These are phyloP conservation scores for Drosophila demipolita DNA, from an alignment of 2,888 invertebrate genomes.

Conservation along the genomic window DNA sequence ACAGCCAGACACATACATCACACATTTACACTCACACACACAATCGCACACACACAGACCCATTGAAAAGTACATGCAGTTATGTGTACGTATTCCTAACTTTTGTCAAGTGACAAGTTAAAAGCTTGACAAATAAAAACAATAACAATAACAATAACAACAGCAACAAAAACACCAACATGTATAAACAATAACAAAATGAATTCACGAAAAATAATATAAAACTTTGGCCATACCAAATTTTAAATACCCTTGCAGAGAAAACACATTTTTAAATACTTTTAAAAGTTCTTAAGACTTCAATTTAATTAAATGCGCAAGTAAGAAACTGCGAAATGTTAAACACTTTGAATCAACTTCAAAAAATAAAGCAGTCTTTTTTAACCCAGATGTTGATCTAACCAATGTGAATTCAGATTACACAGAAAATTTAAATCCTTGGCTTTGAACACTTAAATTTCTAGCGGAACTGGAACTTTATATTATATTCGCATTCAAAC, in stretches of 20 bases:
- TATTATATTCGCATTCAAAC: no score
- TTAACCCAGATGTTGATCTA: background rate
- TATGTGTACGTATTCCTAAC: slow-evolving; percentile 27
- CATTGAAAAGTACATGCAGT: slow-evolving; percentile 10
- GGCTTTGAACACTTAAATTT: no score
- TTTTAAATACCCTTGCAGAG: slow-evolving; percentile 34
- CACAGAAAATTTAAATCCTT: background rate
- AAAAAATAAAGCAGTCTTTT: background rate
- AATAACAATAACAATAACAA: slow-evolving; percentile 23
- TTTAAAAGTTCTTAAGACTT: background rate
- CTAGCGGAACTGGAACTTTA: no score
- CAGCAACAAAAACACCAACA: slow-evolving; percentile 17
- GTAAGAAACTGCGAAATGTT: no score
- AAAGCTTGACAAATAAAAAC: slow-evolving; percentile 55
- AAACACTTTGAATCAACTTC: background rate
- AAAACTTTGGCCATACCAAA: slow-evolving; percentile 25
- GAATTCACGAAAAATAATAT: background rate
- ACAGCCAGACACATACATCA: slow-evolving; percentile 8
- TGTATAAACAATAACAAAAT: slow-evolving; percentile 26
- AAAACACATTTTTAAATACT: background rate
- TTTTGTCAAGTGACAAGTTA: slow-evolving; percentile 41
- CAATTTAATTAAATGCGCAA: background rate
- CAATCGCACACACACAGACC: slow-evolving; percentile 11
- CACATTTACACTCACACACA: slow-evolving; percentile 22
- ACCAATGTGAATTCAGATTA: background rate